Conservation (phyloP, 2,797 vertebrate genomes). For the Helarctos malayanus region DNA sequence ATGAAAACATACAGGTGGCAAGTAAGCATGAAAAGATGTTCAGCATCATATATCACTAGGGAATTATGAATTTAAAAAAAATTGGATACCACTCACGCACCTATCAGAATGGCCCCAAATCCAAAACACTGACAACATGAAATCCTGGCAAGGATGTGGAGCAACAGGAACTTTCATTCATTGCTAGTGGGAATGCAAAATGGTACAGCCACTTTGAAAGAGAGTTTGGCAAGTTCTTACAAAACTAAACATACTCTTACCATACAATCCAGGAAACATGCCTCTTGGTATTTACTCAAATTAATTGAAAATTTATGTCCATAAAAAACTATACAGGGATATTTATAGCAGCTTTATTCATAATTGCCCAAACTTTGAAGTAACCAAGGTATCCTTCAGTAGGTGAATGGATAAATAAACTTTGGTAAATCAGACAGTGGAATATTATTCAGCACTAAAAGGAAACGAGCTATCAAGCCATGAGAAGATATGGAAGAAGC, state of each 20-base stretch:
- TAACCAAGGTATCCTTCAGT: background rate
- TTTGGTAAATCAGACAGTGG: background rate
- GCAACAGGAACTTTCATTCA: background rate
- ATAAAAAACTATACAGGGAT: background rate
- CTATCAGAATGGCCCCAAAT: background rate
- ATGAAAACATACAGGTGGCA: background rate
- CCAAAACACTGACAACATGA: background rate
- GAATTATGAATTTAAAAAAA: conserved; percentile 42
- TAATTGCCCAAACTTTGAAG: background rate
- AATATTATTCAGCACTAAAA: background rate
- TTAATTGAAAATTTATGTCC: background rate
- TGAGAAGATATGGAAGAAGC: background rate
- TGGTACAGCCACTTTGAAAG: background rate
- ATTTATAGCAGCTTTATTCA: background rate
- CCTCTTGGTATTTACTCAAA: background rate
- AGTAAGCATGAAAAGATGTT: background rate
- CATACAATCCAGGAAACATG: background rate
- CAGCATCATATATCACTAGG: background rate
- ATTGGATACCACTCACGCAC: background rate
- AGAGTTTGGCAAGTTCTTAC: background rate
- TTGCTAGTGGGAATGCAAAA: background rate
- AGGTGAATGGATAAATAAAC: background rate
- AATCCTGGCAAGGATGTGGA: background rate
- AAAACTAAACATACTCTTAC: background rate
- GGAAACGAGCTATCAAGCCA: background rate